phyloP scores from a whole-genome alignment of 2,113 vertebrate species.

The Miniopterus natalensis region DNA sequence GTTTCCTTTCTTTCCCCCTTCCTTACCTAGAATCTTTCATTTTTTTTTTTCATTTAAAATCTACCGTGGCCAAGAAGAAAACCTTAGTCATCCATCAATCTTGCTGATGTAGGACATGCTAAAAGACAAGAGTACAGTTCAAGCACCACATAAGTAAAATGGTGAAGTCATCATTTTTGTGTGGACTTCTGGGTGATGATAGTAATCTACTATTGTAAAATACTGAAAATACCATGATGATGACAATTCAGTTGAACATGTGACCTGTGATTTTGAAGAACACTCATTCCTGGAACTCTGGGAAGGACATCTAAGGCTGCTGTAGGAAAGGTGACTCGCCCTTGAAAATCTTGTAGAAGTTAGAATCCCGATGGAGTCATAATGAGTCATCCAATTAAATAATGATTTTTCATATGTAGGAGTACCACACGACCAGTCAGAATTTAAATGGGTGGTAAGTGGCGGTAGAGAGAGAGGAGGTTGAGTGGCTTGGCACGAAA shows the following conservation, averaged over 20 bases:
- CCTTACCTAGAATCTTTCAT: background rate
- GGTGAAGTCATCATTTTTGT: background rate
- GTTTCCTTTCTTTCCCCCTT: background rate
- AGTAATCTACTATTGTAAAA: background rate
- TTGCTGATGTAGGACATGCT: background rate
- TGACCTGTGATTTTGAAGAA: constrained; percentile 24
- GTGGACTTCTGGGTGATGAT: background rate
- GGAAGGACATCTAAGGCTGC: background rate
- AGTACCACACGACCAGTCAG: background rate
- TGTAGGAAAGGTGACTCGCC: background rate
- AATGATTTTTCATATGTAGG: background rate
- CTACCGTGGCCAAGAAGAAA: background rate
- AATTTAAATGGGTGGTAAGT: background rate
- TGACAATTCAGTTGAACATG: background rate
- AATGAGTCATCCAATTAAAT: constrained; percentile 12
- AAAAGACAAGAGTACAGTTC: background rate
- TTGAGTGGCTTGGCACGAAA: background rate
- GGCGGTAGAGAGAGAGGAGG: background rate
- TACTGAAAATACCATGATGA: background rate
- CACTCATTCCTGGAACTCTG: background rate
- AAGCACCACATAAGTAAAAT: background rate
- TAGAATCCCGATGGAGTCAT: constrained; percentile 25
- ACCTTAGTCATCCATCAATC: background rate
- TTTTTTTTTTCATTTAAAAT: constrained; percentile 48
- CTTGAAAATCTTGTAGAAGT: background rate